Conservation (phyloP, 2,113 vertebrate genomes). For the Petrocephalus microphthalmus region DNA sequence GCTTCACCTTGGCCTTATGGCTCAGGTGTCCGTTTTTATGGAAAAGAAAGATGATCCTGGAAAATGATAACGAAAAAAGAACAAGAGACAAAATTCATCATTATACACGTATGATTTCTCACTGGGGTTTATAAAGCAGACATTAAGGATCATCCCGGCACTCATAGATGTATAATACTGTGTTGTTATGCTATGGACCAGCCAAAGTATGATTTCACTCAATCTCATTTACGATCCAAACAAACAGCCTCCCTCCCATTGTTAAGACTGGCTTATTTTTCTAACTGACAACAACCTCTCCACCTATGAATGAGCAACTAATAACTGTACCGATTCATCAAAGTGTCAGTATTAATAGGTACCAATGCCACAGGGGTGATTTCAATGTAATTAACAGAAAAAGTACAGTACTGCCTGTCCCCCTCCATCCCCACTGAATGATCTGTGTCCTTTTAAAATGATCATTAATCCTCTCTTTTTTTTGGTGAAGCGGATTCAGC, state of each 20-base stretch:
- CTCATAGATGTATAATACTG: neutral
- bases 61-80: conserved; percentile 12
- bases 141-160: neutral
- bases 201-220: neutral
- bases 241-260: neutral
- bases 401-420: neutral
- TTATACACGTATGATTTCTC: neutral
- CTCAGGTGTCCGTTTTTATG: conserved; percentile 80
- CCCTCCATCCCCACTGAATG: neutral
- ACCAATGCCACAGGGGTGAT: neutral
- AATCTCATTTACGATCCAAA: neutral
- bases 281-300: neutral
- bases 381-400: neutral
- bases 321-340: neutral
- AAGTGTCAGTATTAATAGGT: neutral
- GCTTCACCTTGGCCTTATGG: conserved; percentile 79
- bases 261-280: neutral
- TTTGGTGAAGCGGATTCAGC: neutral
- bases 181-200: neutral
- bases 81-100: neutral
- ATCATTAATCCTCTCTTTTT: neutral
- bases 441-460: neutral
- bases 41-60: conserved; percentile 82
- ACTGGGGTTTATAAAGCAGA: neutral
- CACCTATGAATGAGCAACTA: neutral